Evolutionary conservation across 2,113 vertebrate species (phyloP).

Genomic region (Pardalotus punctatus): DNA sequence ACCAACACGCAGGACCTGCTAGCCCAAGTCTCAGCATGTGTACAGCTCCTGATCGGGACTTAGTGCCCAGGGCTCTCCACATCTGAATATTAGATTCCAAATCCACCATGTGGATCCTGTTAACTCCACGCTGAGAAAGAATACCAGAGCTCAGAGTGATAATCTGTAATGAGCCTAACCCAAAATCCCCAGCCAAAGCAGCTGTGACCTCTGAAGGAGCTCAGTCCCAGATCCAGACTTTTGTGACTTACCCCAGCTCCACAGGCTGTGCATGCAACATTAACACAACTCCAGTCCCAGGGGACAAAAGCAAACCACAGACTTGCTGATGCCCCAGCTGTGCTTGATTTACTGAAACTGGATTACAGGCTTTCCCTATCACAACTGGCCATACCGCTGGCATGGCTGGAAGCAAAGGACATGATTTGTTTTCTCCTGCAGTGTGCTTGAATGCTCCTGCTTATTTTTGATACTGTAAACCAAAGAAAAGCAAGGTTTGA

Average conservation of each 20-base stretch:
- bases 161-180: conserved; percentile 2
- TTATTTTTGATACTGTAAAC: background rate
- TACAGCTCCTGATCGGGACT: background rate
- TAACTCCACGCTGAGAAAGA: conserved; percentile 13
- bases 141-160: background rate
- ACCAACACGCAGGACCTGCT: background rate
- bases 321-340: background rate
- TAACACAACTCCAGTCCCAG: background rate
- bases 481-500: background rate
- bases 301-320: background rate
- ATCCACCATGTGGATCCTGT: conserved; percentile 13
- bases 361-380: background rate
- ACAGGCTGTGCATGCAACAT: background rate
- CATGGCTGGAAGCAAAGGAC: background rate
- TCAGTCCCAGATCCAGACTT: background rate
- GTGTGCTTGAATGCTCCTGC: background rate
- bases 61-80: background rate
- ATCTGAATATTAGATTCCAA: conserved; percentile 10
- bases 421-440: background rate
- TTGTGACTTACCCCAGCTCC: background rate
- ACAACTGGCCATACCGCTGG: background rate
- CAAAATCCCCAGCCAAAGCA: background rate
- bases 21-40: background rate
- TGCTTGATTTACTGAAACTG: background rate
- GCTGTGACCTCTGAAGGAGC: background rate